Evolutionary conservation across 2,888 invertebrate species (phyloP), one percentile per base, ranked within the genome.

Genomic region (Aporophyla nigra): DNA sequence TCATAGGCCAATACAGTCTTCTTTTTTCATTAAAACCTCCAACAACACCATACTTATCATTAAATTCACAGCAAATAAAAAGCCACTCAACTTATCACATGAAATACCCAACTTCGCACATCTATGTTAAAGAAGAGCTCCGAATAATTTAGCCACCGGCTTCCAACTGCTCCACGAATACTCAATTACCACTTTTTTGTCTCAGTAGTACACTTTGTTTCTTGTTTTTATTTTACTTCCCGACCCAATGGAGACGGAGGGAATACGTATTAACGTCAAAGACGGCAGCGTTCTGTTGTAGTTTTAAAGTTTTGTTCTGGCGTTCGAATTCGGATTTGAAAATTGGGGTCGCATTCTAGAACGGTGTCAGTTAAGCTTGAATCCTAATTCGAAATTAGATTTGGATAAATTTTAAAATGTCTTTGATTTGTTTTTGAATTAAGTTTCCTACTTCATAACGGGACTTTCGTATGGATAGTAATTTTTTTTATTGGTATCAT

Each of bases 181-280:
- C 92, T 92, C 93, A 93, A 94, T 94, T 94, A 94, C 91, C 90
- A 91, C 91, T 92, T 94, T 92, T 94, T 92, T 93, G 92, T 93
- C 91, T 92, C 88, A 85, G 84, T 86, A 87, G 86, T 91, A 90
- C 90, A 89, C 88, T 90, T 90, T 87, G 87, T 86, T 88, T 86
- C 80, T 88, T 89, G 88, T 90, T 90, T 90, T 89, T 88, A 84
- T 88, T 88, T 89, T 87, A 80, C 80, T 85, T 88, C 87, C 84
- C 79, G 79, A 86, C 80, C 87, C 83, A 87, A 86, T 78, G 85
- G 86, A 87, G 80, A 80, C 81, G 78, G 73, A 71, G 83, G 78
- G 81, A 82, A 85, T 79, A 81, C 84, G 80, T 77, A 78, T 82
- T 85, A 85, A 80, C 74, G 86, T 83, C 83, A 73, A 86, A 86